Base-by-base conservation (phyloP, 1,140 invertebrate species). In the Drosophila novamexicana region DNA sequence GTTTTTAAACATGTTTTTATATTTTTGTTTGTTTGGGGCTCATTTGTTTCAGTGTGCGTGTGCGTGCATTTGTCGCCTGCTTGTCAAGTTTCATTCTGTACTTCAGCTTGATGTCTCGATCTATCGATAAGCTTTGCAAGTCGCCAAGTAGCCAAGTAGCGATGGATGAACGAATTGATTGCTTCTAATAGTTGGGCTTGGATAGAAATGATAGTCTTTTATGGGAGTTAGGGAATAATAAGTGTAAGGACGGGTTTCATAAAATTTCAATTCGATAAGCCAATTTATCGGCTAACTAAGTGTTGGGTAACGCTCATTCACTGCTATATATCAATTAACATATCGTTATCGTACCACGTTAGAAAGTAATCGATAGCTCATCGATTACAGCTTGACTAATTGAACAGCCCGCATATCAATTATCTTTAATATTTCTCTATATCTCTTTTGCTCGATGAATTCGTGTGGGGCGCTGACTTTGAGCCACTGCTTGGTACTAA, bases 1-100 rank as follows among this genome's bases (percentile, higher is more conserved):
- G 7, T 54, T 37, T 61, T 50, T 7, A 56, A 53, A 67, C 62
- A 54, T 34, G 44, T 52, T 42, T 64, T 69, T 64, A 52, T 75
- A 45, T 76, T 72, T 12, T 54, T 50, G 56, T 74, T 45, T 47
- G 34, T 72, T 54, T 84, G 80, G 84, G 85, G 77, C 84, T 90
- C 84, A 88, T 89, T 83, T 79, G 34, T 34, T 59, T 54, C 16
- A 18, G 12, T 52, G 22, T 68, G 56, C 75, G 42, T 34, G 34
- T 12, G 49, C 44, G 32, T 29, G 66, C 53, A 52, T 45, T 36
- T 47, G 36, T 45, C 18, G 7, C 54, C 32, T 58, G 42, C 45
- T 32, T 54, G 56, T 40, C 49, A 34, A 65, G 45, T 42, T 36
- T 7, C 40, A 1, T 42, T 4, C 40, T n/a, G 40, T 42, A 14